These are phyloP conservation scores for Daboia siamensis DNA, from an alignment of 2,113 vertebrate species.

Conservation along the genomic window DNA sequence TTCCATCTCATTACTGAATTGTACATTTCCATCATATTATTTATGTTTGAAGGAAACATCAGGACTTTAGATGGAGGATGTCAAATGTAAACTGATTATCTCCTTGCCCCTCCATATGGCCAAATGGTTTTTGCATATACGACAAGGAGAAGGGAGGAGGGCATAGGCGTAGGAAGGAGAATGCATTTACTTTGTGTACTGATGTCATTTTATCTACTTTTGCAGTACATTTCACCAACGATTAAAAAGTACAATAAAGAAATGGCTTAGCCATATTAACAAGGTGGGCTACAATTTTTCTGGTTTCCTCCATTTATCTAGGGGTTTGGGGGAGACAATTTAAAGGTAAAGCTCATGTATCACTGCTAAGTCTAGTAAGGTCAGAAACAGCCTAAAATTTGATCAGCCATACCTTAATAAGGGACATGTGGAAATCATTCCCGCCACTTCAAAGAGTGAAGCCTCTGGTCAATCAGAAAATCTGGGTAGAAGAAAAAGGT, in stretches of 20 bases:
- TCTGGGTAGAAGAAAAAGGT: background rate
- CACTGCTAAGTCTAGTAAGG: background rate
- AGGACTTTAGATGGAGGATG: background rate
- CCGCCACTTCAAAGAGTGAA: background rate
- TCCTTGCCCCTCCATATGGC: background rate
- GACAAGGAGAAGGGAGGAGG: background rate
- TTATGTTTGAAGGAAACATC: conserved; percentile 8
- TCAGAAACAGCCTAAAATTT: background rate
- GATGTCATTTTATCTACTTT: background rate
- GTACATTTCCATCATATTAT: conserved; percentile 12
- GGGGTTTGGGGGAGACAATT: background rate
- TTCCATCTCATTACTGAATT: conserved; percentile 18
- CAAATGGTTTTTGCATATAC: background rate
- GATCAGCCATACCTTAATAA: background rate
- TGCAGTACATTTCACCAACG: background rate
- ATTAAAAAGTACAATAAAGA: background rate
- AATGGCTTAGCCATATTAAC: background rate
- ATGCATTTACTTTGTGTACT: background rate
- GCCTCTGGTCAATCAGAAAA: background rate
- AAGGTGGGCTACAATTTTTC: background rate
- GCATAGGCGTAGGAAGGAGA: background rate
- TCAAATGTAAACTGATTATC: background rate
- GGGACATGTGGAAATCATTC: background rate
- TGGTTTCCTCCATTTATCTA: background rate
- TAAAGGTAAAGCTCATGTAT: background rate